Evolutionary conservation across 2,888 invertebrate species (phyloP).

Genomic region (Meiosimyza platycephala): DNA sequence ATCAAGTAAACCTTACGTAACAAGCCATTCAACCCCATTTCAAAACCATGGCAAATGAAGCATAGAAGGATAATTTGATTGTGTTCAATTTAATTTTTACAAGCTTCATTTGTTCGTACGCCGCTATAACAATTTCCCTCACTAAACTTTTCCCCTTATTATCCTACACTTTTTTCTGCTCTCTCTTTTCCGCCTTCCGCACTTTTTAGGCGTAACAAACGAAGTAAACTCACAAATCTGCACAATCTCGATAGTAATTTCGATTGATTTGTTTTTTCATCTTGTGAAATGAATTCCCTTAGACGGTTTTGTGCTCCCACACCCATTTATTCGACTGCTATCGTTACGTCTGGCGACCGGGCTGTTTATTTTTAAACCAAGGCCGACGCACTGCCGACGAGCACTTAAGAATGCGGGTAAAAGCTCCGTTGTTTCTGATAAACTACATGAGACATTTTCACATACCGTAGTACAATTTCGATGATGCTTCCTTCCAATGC

Average conservation of each 20-base stretch:
- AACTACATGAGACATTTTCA: no score
- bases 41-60: constrained; percentile 51
- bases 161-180: background rate
- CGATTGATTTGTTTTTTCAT: constrained; percentile 36
- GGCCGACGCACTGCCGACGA: background rate
- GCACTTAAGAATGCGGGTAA: no score
- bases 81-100: constrained; percentile 68
- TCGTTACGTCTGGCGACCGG: constrained; percentile 48
- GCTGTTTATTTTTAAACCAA: constrained; percentile 48
- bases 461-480: background rate
- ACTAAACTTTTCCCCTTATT: background rate
- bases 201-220: constrained; percentile 36
- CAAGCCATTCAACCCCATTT: constrained; percentile 28
- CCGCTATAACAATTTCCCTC: background rate
- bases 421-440: background rate
- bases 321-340: constrained; percentile 21
- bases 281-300: constrained; percentile 15
- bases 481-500: background rate
- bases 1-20: background rate
- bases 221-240: constrained; percentile 27
- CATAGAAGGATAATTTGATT: constrained; percentile 65
- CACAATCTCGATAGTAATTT: constrained; percentile 31
- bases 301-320: constrained; percentile 42
- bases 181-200: constrained; percentile 9
- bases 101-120: constrained; percentile 62